phyloP scores from a whole-genome alignment of 2,797 vertebrate genomes.

The Catostomus latipinnis region DNA sequence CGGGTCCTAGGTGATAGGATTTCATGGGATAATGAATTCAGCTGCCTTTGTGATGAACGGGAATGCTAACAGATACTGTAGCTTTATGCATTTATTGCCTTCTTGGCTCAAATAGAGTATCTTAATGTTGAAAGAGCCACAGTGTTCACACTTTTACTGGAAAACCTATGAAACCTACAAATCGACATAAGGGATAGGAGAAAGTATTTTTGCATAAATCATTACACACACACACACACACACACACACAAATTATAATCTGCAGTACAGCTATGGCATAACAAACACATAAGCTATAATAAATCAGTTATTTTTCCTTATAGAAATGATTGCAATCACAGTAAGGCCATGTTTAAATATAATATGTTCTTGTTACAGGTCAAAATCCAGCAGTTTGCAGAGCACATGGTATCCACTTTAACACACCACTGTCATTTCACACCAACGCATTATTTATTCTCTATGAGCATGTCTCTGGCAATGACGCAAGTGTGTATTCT shows the following conservation, averaged over 20 bases:
- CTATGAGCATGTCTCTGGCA: constrained; percentile 56
- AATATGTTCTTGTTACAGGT: constrained; percentile 28
- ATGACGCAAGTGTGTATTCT: constrained; percentile 46
- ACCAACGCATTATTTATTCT: constrained; percentile 57
- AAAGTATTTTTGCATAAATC: too few relatives aligned
- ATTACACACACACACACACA: not conserved
- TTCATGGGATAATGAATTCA: too few relatives aligned
- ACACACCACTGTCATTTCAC: constrained; percentile 58
- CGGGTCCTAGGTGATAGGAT: too few relatives aligned
- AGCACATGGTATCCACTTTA: constrained; percentile 41
- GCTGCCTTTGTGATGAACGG: too few relatives aligned
- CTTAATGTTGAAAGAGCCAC: too few relatives aligned
- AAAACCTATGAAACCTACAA: too few relatives aligned
- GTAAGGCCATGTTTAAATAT: constrained; percentile 10
- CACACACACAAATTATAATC: too few relatives aligned
- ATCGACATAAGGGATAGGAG: too few relatives aligned
- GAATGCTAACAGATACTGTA: too few relatives aligned
- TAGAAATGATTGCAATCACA: not conserved
- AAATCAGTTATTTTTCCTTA: not conserved
- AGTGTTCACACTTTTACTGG: too few relatives aligned
- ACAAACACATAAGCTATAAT: not conserved
- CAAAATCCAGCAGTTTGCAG: constrained; percentile 40
- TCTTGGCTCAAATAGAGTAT: too few relatives aligned
- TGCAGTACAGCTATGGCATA: not conserved
- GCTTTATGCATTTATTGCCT: too few relatives aligned